Percentiles rank a stretch among this genome's conserved stretches.
Evolutionary conservation across 2,797 vertebrate genomes (phyloP).

Genomic region (Hoplostethus atlanticus): DNA sequence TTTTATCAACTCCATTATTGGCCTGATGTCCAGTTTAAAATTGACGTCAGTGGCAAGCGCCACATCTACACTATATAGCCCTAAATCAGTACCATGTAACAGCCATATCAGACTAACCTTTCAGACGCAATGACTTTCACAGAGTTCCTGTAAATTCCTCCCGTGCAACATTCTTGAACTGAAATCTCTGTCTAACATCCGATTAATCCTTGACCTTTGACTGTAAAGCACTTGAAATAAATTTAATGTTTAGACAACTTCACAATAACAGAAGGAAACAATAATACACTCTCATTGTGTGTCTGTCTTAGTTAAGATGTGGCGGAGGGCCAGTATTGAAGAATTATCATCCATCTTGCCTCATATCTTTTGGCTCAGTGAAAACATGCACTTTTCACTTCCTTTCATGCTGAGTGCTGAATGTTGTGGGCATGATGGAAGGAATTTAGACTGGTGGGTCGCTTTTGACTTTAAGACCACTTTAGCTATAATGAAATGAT

Average conservation of each 20-base stretch:
- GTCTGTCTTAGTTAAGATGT: constrained; percentile 57
- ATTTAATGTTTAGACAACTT: constrained; percentile 63
- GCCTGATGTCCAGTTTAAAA: constrained; percentile 22
- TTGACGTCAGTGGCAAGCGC: neutral
- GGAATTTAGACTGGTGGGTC: constrained; percentile 59
- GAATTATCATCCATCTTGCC: constrained; percentile 77
- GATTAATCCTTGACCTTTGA: constrained; percentile 58
- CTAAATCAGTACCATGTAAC: constrained; percentile 17
- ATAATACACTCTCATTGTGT: constrained; percentile 65
- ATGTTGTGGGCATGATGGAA: constrained; percentile 18
- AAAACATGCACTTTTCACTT: constrained; percentile 62
- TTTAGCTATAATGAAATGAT: constrained; percentile 1
- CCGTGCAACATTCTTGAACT: constrained; percentile 48
- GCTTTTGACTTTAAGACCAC: constrained; percentile 38
- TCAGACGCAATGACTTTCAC: constrained; percentile 25
- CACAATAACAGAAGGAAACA: constrained; percentile 69
- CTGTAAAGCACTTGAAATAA: constrained; percentile 47
- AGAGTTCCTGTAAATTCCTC: constrained; percentile 29
- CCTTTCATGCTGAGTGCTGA: constrained; percentile 48
- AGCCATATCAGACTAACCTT: neutral
- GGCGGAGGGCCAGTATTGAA: constrained; percentile 76
- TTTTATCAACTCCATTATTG: constrained; percentile 9
- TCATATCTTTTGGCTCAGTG: constrained; percentile 63
- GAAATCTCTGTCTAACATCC: constrained; percentile 40
- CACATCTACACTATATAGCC: neutral